These are phyloP conservation scores for Drosophila robusta DNA, from an alignment of 2,888 invertebrate genomes.

Conservation along the genomic window DNA sequence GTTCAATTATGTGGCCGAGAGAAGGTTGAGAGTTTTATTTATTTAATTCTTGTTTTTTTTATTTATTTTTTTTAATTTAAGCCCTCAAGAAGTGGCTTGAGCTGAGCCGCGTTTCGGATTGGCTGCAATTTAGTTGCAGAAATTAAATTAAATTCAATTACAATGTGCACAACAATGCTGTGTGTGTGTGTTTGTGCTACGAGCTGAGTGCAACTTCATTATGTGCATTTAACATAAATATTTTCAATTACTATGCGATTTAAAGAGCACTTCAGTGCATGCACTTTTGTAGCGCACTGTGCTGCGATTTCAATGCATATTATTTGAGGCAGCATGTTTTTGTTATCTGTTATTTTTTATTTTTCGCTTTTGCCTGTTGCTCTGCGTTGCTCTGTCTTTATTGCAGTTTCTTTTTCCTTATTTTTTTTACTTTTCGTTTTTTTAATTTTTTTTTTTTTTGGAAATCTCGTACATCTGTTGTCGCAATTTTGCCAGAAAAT, in stretches of 20 bases:
- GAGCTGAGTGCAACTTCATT: constrained; percentile 75
- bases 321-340: constrained; percentile 39
- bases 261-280: constrained; percentile 69
- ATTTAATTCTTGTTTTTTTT: constrained; percentile 11
- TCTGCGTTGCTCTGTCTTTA: constrained; percentile 38
- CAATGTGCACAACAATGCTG: constrained; percentile 61
- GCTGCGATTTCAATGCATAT: constrained; percentile 61
- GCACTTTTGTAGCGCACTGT: constrained; percentile 63
- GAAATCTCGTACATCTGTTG: constrained; percentile 70
- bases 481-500: constrained; percentile 77
- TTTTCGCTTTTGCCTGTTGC: constrained; percentile 50
- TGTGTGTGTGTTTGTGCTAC: not conserved
- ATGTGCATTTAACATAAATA: constrained; percentile 76
- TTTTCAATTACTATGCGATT: constrained; percentile 81
- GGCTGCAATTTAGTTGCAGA: constrained; percentile 62
- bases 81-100: constrained; percentile 41
- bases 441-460: constrained; percentile 27
- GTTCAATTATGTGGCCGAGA: constrained; percentile 48
- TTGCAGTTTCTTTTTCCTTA: constrained; percentile 62
- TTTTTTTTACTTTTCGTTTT: constrained; percentile 16
- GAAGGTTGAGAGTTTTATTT: constrained; percentile 29
- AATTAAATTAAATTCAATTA: constrained; percentile 79
- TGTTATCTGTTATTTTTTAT: constrained; percentile 43
- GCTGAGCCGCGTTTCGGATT: constrained; percentile 53
- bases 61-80: constrained; percentile 19